phyloP scores from a whole-genome alignment of 2,888 invertebrate genomes.

The Brenthis ino region DNA sequence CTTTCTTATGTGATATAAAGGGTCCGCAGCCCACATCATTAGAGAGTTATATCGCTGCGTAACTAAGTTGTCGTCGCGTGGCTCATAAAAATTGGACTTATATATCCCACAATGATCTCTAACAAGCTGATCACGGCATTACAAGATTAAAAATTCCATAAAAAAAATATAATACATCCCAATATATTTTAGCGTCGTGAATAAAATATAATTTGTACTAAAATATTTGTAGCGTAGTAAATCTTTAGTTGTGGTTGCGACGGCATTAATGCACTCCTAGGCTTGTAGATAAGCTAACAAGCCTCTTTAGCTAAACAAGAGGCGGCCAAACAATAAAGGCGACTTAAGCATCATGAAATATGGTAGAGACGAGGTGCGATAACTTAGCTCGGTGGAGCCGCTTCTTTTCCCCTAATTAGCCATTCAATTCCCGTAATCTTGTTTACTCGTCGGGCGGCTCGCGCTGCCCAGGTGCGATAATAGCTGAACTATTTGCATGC shows the following conservation, averaged over 20 bases:
- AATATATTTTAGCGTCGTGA: constrained; percentile 9
- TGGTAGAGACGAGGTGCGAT: constrained; percentile 74
- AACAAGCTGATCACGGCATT: constrained; percentile 41
- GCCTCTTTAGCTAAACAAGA: constrained; percentile 77
- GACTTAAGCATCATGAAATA: constrained; percentile 78
- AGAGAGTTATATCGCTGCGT: constrained; percentile 56
- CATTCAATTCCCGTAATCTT: constrained; percentile 82
- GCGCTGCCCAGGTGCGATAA: constrained; percentile 81
- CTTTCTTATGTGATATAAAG: constrained; percentile 55
- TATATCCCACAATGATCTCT: constrained; percentile 49
- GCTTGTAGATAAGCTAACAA: constrained; percentile 76
- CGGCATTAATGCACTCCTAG: constrained; percentile 70
- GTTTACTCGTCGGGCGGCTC: constrained; percentile 76
- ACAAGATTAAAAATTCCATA: constrained; percentile 40
- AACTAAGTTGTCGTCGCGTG: constrained; percentile 61
- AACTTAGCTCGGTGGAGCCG: constrained; percentile 69
- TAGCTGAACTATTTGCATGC: constrained; percentile 82
- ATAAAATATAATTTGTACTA: constrained; percentile 20
- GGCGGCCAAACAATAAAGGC: constrained; percentile 76
- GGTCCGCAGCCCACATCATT: constrained; percentile 51
- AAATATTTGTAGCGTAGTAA: constrained; percentile 35
- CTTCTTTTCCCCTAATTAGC: constrained; percentile 82
- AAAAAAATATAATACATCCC: constrained; percentile 29
- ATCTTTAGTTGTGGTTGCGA: constrained; percentile 29
- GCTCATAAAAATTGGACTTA: constrained; percentile 51